Percentiles rank a stretch among this genome's conserved stretches.
Evolutionary conservation across 2,113 vertebrate genomes (phyloP).

Genomic region (Acanthisitta chloris): DNA sequence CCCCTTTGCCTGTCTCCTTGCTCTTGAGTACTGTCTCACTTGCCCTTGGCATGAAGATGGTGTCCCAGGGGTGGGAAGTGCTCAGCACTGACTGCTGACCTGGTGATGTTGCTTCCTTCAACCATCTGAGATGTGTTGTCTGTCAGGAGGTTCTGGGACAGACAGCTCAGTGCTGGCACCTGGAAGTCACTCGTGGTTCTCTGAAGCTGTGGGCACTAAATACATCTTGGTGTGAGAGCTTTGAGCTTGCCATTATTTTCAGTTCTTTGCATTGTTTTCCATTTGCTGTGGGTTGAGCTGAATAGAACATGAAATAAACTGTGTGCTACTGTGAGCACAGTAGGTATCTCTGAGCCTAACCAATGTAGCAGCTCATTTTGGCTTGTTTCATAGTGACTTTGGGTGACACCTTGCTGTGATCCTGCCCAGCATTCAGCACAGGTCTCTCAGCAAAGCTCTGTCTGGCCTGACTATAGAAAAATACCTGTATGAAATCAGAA

Average conservation of each 20-base stretch:
- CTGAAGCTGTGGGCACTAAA: not conserved
- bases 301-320: not conserved
- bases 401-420: not conserved
- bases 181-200: not conserved
- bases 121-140: fast-evolving
- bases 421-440: not conserved
- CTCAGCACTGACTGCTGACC: not conserved
- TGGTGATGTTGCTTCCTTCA: not conserved
- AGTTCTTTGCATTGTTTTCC: too few species aligned
- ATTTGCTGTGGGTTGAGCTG: not conserved
- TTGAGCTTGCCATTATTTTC: not conserved
- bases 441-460: not conserved
- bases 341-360: not conserved
- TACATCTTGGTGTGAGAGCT: not conserved
- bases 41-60: not conserved
- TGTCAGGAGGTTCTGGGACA: not conserved
- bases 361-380: not conserved
- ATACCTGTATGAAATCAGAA: not conserved
- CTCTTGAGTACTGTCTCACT: not conserved
- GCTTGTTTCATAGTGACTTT: not conserved
- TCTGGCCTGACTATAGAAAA: not conserved
- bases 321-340: not conserved
- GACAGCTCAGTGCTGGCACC: not conserved
- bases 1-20: not conserved
- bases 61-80: not conserved